phyloP scores from a whole-genome alignment of 2,888 invertebrate species.

The Chirona hameri region DNA sequence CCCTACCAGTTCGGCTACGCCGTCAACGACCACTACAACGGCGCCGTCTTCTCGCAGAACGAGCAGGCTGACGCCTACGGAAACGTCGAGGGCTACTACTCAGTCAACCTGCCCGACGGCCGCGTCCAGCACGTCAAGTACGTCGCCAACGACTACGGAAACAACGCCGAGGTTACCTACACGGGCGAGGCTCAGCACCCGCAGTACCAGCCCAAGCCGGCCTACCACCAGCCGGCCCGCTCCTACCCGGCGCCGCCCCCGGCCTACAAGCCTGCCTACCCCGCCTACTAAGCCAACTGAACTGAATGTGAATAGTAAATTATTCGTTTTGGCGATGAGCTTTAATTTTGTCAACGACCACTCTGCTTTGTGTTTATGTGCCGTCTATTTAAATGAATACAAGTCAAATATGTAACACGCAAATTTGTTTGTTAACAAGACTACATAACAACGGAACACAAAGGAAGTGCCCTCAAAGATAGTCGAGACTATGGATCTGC shows the following conservation, averaged over 20 bases:
- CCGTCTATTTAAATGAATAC: no score
- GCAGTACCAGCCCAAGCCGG: constrained; percentile 32
- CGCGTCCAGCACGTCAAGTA: constrained; percentile 38
- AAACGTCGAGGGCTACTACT: constrained; percentile 38
- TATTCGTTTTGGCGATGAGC: no score
- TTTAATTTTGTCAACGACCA: no score
- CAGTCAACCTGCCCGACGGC: constrained; percentile 38
- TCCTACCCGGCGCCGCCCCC: constrained; percentile 31
- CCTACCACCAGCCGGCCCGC: constrained; percentile 30
- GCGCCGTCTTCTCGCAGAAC: constrained; percentile 33
- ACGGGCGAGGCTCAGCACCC: constrained; percentile 38
- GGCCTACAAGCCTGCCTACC: constrained; percentile 32
- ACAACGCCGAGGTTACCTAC: constrained; percentile 37
- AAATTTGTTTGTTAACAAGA: no score
- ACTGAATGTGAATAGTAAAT: no score
- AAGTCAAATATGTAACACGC: no score
- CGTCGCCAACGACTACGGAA: constrained; percentile 38
- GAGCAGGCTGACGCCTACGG: constrained; percentile 36
- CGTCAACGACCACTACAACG: constrained; percentile 35
- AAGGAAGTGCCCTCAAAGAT: no score
- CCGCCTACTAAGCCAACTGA: constrained; percentile 10
- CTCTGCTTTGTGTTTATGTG: no score
- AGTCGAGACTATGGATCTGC: no score
- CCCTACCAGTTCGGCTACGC: constrained; percentile 35
- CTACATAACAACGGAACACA: no score